Conservation (phyloP, 2,113 vertebrate genomes). For the Cyanocitta stelleri region DNA sequence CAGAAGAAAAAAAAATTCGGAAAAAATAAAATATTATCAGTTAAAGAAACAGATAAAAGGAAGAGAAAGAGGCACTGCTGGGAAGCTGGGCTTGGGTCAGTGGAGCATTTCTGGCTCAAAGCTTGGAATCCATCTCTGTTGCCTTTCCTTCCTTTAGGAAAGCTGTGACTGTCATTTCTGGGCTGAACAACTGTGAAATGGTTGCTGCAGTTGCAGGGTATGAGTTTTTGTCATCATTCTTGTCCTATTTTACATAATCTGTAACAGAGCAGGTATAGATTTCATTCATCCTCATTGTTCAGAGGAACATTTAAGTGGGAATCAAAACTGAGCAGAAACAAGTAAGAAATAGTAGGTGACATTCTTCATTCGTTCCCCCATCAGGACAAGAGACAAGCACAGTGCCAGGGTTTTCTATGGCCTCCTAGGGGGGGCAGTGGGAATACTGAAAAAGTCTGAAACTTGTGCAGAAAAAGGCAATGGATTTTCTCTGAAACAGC, state of each 20-base stretch:
- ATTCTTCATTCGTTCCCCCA: fast-evolving
- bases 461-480: neutral
- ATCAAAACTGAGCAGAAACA: neutral
- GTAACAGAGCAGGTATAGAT: neutral
- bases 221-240: neutral
- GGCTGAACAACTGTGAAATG: neutral
- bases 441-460: neutral
- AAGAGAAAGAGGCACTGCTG: neutral
- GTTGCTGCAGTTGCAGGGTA: neutral
- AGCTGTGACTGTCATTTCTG: neutral
- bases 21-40: neutral
- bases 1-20: neutral
- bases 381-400: neutral
- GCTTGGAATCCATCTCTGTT: neutral
- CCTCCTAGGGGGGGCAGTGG: neutral
- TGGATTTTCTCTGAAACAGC: neutral
- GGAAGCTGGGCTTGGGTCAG: neutral
- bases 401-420: neutral
- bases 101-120: neutral
- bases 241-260: neutral
- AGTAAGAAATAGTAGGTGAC: neutral
- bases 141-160: neutral
- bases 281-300: neutral
- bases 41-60: neutral
- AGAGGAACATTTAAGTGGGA: neutral